phyloP scores from a whole-genome alignment of 2,797 vertebrate species.

The Sebastes steindachneri region DNA sequence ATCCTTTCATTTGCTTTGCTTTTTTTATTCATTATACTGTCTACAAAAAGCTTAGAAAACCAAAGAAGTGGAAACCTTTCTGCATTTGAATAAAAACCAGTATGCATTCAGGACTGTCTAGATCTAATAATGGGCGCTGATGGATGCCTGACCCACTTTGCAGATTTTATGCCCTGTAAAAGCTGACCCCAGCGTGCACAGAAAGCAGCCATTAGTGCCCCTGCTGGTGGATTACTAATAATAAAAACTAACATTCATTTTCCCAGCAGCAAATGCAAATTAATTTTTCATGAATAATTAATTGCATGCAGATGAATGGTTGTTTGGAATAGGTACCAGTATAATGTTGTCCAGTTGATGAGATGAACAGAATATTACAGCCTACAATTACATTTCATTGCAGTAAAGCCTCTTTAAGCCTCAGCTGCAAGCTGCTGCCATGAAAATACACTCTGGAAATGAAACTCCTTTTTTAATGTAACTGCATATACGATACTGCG shows the following conservation, averaged over 20 bases:
- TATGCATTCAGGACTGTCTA: not conserved
- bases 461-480: not conserved
- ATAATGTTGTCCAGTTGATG: constrained; percentile 1
- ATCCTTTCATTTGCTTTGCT: not conserved
- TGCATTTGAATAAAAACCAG: not conserved
- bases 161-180: constrained; percentile 42
- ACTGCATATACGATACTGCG: not conserved
- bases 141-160: constrained; percentile 73
- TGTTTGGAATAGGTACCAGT: constrained; percentile 11
- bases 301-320: constrained; percentile 31
- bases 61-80: not conserved
- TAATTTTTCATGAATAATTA: constrained; percentile 54
- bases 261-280: constrained; percentile 38
- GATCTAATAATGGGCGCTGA: constrained; percentile 38
- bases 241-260: constrained; percentile 16
- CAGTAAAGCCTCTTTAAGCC: constrained; percentile 30
- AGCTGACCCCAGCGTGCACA: constrained; percentile 44
- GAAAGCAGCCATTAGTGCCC: constrained; percentile 52
- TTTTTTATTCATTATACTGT: not conserved
- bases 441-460: not conserved
- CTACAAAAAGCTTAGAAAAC: not conserved
- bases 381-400: constrained; percentile 24
- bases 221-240: constrained; percentile 46
- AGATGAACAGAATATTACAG: constrained; percentile 27
- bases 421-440: not conserved